Conservation (phyloP, 1,140 invertebrate genomes). For the Trissolcus basalis region DNA sequence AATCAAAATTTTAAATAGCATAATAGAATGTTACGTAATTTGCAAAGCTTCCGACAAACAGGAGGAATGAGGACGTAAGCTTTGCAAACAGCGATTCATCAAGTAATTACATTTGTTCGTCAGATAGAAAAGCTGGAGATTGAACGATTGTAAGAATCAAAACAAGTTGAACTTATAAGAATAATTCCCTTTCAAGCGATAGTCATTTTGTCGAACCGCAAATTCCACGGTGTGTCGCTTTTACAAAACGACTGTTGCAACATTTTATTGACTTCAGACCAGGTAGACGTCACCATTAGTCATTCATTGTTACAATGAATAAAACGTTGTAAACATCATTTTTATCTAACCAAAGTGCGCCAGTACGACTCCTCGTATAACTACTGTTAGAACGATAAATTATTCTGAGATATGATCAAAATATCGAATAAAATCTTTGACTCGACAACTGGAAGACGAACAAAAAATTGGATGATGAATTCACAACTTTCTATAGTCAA, state of each 20-base stretch:
- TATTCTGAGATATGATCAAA: slow-evolving; percentile 48
- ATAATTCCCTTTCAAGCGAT: too few species aligned
- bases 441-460: slow-evolving; percentile 12
- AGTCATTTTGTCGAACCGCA: too few species aligned
- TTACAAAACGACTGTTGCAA: slow-evolving; percentile 17
- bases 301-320: slow-evolving; percentile 33
- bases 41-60: too few species aligned
- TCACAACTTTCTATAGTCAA: slow-evolving; percentile 6
- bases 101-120: too few species aligned
- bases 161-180: too few species aligned
- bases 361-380: slow-evolving; percentile 38
- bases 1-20: too few species aligned
- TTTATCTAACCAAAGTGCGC: slow-evolving; percentile 26
- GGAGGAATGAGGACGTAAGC: too few species aligned
- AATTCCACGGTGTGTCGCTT: background rate
- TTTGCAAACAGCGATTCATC: too few species aligned
- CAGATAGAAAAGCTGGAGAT: too few species aligned
- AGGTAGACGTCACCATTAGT: slow-evolving; percentile 25
- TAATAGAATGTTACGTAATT: too few species aligned
- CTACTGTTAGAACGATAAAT: slow-evolving; percentile 47
- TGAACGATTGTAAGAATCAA: too few species aligned
- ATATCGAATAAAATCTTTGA: slow-evolving; percentile 43
- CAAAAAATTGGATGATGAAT: slow-evolving; percentile 25
- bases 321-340: slow-evolving; percentile 35
- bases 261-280: slow-evolving; percentile 22